Conservation (phyloP, 1,140 invertebrate genomes). For the Habropoda laboriosa region DNA sequence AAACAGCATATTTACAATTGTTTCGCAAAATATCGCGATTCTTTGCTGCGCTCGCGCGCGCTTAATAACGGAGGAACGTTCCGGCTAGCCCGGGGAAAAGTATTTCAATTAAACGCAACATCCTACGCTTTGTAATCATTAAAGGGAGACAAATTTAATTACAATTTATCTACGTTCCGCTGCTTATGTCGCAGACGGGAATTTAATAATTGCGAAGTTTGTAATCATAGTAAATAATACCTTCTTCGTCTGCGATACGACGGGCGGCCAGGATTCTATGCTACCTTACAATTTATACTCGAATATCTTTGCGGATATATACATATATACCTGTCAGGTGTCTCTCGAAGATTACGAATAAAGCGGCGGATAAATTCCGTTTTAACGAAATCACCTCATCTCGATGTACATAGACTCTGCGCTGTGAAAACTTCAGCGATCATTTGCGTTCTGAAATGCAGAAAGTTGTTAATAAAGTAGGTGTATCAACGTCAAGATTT, state of each 20-base stretch:
- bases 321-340: neutral
- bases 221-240: neutral
- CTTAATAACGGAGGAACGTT: neutral
- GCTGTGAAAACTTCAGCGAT: too few relatives aligned
- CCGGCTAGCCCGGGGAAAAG: neutral
- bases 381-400: too few relatives aligned
- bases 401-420: too few relatives aligned
- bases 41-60: too few relatives aligned
- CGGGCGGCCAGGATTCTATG: neutral
- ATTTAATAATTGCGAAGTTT: constrained; percentile 3
- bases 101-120: constrained; percentile 17
- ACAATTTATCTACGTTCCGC: constrained; percentile 2
- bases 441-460: too few relatives aligned
- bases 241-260: neutral
- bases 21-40: too few relatives aligned
- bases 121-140: neutral
- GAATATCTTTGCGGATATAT: too few relatives aligned
- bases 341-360: neutral
- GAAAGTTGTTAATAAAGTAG: too few relatives aligned
- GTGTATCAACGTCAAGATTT: too few relatives aligned
- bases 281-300: neutral
- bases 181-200: neutral
- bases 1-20: neutral
- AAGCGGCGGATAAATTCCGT: neutral
- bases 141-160: constrained; percentile 13